Base-by-base conservation (phyloP, 2,797 vertebrate species). In the Dipus sagitta region DNA sequence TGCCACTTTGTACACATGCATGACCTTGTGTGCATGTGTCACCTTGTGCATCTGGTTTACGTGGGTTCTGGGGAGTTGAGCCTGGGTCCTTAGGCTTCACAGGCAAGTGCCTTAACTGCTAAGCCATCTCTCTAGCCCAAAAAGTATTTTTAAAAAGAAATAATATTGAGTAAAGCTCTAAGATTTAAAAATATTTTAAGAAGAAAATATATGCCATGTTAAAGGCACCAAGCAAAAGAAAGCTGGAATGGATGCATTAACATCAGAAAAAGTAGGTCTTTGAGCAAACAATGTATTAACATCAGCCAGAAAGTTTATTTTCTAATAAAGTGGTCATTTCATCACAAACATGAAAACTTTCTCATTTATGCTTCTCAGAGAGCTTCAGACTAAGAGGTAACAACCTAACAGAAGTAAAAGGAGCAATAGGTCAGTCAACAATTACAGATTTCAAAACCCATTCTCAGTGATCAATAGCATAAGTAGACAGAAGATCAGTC, bases 171-270 rank as follows among this genome's bases (percentile, higher is more conserved):
- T 47, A 74, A 24, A 88, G 38, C 65, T 23, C 71, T 2, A 74
- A 74, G 6, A 42, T 81, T 77, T 90, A 58, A 65, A 81, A 90
- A 79, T 14, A 20, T 67, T n/a, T 6, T 60, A 47, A 15, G 68
- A 80, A 80, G 84, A 80, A 85, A 58, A 14, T 17, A 58, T 15
- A 58, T 58, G 28, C 6, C 67, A 70, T 70, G 34, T 30, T 68
- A 83, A 83, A 62, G n/a, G 86, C 87, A 77, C 17, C 34, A 71
- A 81, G 64, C 34, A 72, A 78, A 88, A 71, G n/a, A 65, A 87
- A 68, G 6, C 20, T 67, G 20, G 67, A 67, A 1, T 6, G 60
- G n/a, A 32, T 18, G 54, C 54, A 58, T 58, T 58, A 58, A 58
- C 15, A 58, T 17, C 54, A 58, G 54, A 58, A 13, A 58, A 70